Evolutionary conservation across 2,113 vertebrate species (phyloP).

Genomic region (Emydocephalus ijimae): DNA sequence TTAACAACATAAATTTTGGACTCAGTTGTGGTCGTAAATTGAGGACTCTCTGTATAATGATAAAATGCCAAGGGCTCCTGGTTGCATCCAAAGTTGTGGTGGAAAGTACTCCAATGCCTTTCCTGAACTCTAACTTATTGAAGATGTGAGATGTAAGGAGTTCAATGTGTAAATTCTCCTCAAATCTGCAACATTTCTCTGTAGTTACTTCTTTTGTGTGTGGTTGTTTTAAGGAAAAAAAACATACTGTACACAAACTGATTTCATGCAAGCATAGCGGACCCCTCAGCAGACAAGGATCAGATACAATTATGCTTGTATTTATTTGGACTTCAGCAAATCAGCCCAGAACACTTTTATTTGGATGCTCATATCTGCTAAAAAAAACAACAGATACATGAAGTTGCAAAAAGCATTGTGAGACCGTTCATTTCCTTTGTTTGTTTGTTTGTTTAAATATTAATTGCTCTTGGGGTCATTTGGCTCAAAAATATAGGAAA

Average conservation of each 20-base stretch:
- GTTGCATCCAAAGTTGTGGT: neutral
- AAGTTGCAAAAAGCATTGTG: neutral
- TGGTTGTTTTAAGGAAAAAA: neutral
- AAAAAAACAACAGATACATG: neutral
- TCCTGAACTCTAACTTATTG: neutral
- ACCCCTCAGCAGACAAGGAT: neutral
- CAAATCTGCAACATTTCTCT: neutral
- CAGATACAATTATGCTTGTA: neutral
- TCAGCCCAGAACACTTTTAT: neutral
- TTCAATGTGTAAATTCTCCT: neutral
- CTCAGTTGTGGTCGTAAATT: too few species aligned
- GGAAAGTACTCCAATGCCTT: neutral
- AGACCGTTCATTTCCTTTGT: neutral
- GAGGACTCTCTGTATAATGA: neutral
- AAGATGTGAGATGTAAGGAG: neutral
- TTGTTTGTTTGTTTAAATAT: neutral
- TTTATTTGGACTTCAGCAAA: neutral
- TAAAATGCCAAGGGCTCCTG: neutral
- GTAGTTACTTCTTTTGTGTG: neutral
- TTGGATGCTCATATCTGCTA: neutral
- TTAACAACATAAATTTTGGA: too few species aligned
- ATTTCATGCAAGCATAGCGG: neutral
- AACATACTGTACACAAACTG: neutral
- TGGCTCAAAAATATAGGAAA: neutral
- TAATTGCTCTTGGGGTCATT: neutral